Evolutionary conservation across 2,113 vertebrate species (phyloP), one percentile per base, ranked within the genome.

Genomic region (Syrmaticus mikado): DNA sequence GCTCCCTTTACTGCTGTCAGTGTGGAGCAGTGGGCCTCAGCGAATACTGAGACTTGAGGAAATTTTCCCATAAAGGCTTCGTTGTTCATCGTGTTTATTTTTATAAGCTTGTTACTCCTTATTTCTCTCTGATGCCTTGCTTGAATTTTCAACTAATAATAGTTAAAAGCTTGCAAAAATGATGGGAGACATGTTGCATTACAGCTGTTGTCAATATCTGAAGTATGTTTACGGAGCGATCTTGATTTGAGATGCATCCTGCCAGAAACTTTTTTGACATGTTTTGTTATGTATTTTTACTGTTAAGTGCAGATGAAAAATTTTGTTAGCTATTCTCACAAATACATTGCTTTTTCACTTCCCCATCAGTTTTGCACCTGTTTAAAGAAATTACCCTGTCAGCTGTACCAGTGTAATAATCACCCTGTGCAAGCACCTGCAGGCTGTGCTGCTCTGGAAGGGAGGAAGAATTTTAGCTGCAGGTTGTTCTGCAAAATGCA

Each of bases 231-330:
- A 40, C 18, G 18, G 13, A 50, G 32, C 76, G 52, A 30, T 3
- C 34, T 43, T 65, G 22, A 20, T 66, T 32, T 61, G 73, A 60
- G 60, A 34, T 34, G 28, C 8, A 45, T 27, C 43, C 27, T 57
- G 43, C 36, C 4, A 0, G 13, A 46, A 41, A 3, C 25, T 48
- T 17, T 53, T 3, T 1, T 25, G 10, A 32, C 53, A 32, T 19
- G 10, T 17, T 32, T 57, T 32, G 28, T 57, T 57, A 18, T 7
- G 22, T 50, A 50, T 38, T 20, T 53, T 3, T 13, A 10, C 22
- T 65, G 30, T 28, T n/a, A 11, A 60, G 10, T 9, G 32, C 12
- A 50, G 12, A 28, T 48, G 64, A 32, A 24, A 66, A 45, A 11
- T 30, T n/a, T 76, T 34, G 11, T 32, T 62, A 22, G 30, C 57